These are phyloP conservation scores for Anas georgica DNA, from an alignment of 2,797 vertebrate species.

Conservation along the genomic window DNA sequence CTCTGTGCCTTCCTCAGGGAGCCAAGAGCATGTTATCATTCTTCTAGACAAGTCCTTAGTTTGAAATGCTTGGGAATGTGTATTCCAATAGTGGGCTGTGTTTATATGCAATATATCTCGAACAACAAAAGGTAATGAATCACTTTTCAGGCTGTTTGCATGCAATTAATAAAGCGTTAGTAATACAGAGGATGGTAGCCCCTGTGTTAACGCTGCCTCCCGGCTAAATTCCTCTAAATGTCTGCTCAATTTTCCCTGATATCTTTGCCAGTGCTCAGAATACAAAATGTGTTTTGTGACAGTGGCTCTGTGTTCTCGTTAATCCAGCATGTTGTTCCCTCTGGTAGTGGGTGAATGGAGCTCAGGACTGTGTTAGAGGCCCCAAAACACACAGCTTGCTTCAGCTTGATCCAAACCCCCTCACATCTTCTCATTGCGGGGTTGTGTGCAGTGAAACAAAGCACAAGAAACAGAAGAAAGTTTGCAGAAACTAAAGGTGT, in stretches of 20 bases:
- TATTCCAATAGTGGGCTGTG: not conserved
- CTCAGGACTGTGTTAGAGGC: fast-evolving
- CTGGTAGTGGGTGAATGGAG: not conserved
- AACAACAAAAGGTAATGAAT: not conserved
- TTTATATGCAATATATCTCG: not conserved
- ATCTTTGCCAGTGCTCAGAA: not conserved
- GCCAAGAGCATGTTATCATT: fast-evolving
- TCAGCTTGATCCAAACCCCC: not conserved
- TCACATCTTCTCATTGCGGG: conserved; percentile 38
- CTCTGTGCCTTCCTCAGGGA: not conserved
- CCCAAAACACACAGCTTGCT: not conserved
- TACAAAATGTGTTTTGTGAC: not conserved
- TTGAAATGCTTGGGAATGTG: not conserved
- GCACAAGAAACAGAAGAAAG: conserved; percentile 83
- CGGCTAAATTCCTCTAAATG: not conserved
- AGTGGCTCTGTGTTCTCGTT: not conserved
- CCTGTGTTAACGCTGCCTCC: not conserved
- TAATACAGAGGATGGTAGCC: not conserved
- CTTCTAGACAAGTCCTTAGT: not conserved
- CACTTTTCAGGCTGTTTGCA: not conserved
- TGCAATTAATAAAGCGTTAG: not conserved
- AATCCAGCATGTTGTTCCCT: fast-evolving
- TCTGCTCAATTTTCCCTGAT: not conserved
- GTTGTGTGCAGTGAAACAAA: conserved; percentile 81
- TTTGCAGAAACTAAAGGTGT: conserved; percentile 87